Base-by-base conservation (phyloP, 2,888 invertebrate genomes). In the Agriopis leucophaearia region DNA sequence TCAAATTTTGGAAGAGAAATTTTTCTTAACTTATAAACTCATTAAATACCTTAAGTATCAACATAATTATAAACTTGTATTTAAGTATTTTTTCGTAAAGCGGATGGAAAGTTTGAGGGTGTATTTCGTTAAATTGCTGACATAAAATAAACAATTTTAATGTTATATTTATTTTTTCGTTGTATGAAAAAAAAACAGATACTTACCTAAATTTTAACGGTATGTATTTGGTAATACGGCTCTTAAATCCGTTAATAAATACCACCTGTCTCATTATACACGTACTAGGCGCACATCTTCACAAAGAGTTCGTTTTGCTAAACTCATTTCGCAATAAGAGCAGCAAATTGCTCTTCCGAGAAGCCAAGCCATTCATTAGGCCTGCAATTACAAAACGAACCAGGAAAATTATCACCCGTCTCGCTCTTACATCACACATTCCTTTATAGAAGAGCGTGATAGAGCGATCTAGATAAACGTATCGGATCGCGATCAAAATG, bases 401-500 rank as follows among this genome's bases (percentile, higher is more conserved):
- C 77, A 79, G 81, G 82, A 85, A 82, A 81, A 80, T 75, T 76
- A 78, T 73, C 75, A 68, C 76, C 81, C 72, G 72, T 89, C 87
- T 77, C 78, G 74, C 74, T 90, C 86, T 76, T 72, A 70, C 81
- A 27, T 35, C 36, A 51, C 15, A 45, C 45, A 60, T 13, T 56
- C 64, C 55, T 56, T 56, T 60, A 64, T 5, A 47, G 18, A 45
- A 69, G 68, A 69, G 64, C 85, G 87, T 85, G 88, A 89, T 83
- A 87, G 85, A 84, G 64, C 76, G 85, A 91, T 90, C 88, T 83
- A 86, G 89, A 89, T 90, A 88, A 83, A 80, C 69, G 70, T 85
- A 86, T 88, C 85, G 85, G 89, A 91, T 91, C 86, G 79, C 82
- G 85, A 91, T 90, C 88, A 84, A 82, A 83, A 81, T 81, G 81